Percentiles rank a stretch among this genome's conserved stretches.
Conservation (phyloP, 1,140 invertebrate species). For the Drosophila parvula region DNA sequence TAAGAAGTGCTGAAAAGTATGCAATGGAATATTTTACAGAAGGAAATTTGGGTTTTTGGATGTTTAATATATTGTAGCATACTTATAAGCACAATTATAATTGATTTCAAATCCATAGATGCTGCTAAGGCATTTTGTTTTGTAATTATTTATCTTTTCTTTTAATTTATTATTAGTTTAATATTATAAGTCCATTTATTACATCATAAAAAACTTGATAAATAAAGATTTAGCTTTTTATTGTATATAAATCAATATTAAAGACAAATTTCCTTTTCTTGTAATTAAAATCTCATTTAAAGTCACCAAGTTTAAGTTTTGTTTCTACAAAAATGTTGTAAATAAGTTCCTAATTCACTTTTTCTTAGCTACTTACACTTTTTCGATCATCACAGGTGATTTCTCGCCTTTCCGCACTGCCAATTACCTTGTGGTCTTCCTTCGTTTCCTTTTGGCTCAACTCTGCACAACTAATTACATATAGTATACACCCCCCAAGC, state of each 20-base stretch:
- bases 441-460: not conserved
- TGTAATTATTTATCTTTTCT: no score
- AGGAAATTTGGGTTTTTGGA: no score
- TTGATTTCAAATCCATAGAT: no score
- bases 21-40: no score
- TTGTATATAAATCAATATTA: not conserved
- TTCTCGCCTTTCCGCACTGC: not conserved
- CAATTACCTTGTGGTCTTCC: not conserved
- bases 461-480: conserved; percentile 33
- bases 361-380: not conserved
- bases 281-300: not conserved
- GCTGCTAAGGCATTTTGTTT: no score
- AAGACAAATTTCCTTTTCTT: not conserved
- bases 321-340: not conserved
- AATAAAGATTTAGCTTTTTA: not conserved
- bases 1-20: no score
- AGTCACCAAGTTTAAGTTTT: not conserved
- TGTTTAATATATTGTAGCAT: no score
- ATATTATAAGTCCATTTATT: no score
- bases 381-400: conserved; percentile 10
- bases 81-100: no score
- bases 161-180: no score
- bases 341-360: not conserved
- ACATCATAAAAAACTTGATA: no score
- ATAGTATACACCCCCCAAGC: conserved; percentile 1